Percentiles rank a stretch among this genome's conserved stretches.
These are phyloP conservation scores for Miltochrista miniata DNA, from an alignment of 2,888 invertebrate species.

Conservation along the genomic window DNA sequence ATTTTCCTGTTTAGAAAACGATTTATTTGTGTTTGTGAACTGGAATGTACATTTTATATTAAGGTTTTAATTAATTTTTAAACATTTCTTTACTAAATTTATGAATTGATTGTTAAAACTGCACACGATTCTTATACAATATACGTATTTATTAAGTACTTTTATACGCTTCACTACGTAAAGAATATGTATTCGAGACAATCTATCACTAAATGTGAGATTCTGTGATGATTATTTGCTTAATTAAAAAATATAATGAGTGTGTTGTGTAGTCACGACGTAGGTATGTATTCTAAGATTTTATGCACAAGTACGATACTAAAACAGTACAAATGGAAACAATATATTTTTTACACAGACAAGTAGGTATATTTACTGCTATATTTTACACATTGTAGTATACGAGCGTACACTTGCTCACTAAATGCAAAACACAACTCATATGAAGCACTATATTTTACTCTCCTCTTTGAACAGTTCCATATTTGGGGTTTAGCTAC, in stretches of 20 bases:
- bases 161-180: neutral
- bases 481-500: neutral
- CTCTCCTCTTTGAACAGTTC: neutral
- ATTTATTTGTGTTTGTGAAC: no score
- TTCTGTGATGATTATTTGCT: slow-evolving; percentile 29
- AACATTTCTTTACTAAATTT: no score
- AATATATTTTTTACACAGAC: neutral
- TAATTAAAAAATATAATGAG: neutral
- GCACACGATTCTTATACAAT: no score
- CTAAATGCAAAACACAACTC: slow-evolving; percentile 18
- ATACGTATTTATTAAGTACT: no score
- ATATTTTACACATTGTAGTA: neutral
- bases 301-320: neutral
- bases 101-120: no score
- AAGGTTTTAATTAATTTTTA: no score
- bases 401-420: slow-evolving; percentile 1
- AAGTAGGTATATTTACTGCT: neutral
- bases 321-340: no score
- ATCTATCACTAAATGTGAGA: slow-evolving; percentile 22
- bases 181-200: slow-evolving; percentile 4
- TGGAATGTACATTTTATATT: no score
- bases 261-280: neutral
- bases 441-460: neutral
- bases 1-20: no score
- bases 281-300: neutral